Evolutionary conservation across 2,888 invertebrate species (phyloP), one percentile per base, ranked within the genome.

Genomic region (Leucania comma): DNA sequence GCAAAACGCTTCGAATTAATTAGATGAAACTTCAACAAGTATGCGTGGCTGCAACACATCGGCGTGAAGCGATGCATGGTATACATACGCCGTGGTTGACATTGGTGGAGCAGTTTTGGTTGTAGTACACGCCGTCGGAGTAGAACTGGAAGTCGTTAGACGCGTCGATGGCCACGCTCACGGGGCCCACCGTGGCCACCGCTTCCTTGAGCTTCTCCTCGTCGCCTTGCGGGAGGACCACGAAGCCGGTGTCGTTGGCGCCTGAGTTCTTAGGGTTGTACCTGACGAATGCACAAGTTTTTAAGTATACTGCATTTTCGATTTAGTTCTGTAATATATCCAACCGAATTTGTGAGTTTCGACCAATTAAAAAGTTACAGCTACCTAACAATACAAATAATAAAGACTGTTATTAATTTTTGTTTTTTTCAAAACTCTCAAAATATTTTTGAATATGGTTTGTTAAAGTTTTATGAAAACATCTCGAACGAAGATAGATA

Each of bases 121-220:
- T 98, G 90, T 96, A 97, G 95, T 99, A 99, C 71, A 99, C 97
- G 46, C 98, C 98, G 83, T 96, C 95, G 3, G 97, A 96, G 94
- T 99, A 99, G 91, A 98, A 97, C 94, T 98, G 98, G 97, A 99
- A 99, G 80, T 97, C 96, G 82, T 97, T 98, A 56, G 97, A 97
- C 75, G 99, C 99, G 96, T 99, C 99, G 90, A 99, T 99, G 87
- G 98, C 99, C 62, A 99, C 97, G 12, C 98, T 97, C 59, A 99
- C 96, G 12, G 99, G 99, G 0, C 99, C 99, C 75, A 98, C 92
- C 0, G 98, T 98, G 68, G 98, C 98, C 61, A 98, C 97, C 14
- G 98, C 99, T 77, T 88, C 84, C 94, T 97, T 96, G 86, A 99
- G 95, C 88, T 97, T 97, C 4, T 96, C 90, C 93, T 99, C 99